Evolutionary conservation across 1,140 invertebrate genomes (phyloP).

Genomic region (Hydropsyche tenuis): DNA sequence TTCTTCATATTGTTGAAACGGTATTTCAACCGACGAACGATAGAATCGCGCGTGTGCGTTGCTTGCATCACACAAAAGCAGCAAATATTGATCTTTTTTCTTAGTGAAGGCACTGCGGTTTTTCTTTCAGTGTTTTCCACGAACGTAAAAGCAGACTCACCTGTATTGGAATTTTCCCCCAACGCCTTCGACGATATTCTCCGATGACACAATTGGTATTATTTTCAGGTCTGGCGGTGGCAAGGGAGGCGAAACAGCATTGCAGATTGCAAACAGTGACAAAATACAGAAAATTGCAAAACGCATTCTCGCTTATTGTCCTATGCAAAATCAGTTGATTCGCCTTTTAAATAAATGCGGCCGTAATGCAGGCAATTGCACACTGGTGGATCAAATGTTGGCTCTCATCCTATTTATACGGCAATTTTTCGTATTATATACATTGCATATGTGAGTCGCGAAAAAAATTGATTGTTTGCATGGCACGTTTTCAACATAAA

Average conservation of each 20-base stretch:
- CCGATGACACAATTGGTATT: conserved; percentile 55
- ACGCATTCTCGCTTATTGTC: conserved; percentile 9
- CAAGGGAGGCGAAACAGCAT: background rate
- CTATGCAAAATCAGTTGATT: background rate
- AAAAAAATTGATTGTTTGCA: conserved; percentile 22
- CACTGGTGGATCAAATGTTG: conserved; percentile 24
- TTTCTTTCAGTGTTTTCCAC: too few species aligned
- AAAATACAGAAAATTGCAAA: background rate
- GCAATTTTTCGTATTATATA: background rate
- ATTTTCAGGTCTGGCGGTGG: background rate
- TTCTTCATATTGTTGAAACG: too few species aligned
- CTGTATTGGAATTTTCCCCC: conserved; percentile 58
- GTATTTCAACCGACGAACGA: too few species aligned
- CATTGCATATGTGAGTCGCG: background rate
- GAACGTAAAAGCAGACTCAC: conserved; percentile 44
- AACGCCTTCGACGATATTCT: conserved; percentile 55
- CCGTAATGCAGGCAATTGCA: background rate
- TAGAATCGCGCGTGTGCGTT: too few species aligned
- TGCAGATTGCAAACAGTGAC: background rate
- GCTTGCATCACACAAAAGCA: too few species aligned
- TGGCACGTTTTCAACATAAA: conserved; percentile 24
- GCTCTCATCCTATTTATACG: conserved; percentile 15
- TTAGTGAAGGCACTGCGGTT: too few species aligned
- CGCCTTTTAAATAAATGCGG: too few species aligned
- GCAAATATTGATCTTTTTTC: too few species aligned